These are phyloP conservation scores for Plecturocebus donacophilus DNA, from an alignment of 2,113 vertebrate species.

Conservation along the genomic window DNA sequence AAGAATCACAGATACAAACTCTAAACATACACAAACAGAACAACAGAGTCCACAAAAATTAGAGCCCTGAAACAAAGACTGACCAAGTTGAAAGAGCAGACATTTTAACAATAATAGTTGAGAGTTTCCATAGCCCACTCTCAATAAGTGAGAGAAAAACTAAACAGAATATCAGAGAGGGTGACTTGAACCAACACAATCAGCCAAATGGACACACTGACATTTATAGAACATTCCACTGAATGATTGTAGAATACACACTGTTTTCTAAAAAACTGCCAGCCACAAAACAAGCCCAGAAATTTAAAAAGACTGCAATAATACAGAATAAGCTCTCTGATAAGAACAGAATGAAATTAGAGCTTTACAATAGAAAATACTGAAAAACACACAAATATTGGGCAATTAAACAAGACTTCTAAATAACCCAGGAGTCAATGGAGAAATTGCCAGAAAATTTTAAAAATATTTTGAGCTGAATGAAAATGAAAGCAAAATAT, in stretches of 20 bases:
- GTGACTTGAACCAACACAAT: background rate
- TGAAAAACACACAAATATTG: background rate
- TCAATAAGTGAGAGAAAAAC: background rate
- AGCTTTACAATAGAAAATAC: background rate
- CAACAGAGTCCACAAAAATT: background rate
- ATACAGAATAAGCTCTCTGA: background rate
- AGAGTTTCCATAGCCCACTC: background rate
- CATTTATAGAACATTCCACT: background rate
- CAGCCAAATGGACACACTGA: background rate
- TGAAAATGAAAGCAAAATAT: background rate
- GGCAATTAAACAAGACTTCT: background rate
- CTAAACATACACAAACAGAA: background rate
- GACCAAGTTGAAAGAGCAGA: background rate
- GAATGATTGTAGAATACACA: background rate
- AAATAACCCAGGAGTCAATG: background rate
- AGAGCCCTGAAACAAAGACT: background rate
- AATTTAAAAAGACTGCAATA: background rate
- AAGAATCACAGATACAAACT: background rate
- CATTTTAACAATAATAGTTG: background rate
- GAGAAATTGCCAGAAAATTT: background rate
- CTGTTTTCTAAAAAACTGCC: background rate
- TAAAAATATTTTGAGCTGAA: background rate
- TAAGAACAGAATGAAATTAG: background rate
- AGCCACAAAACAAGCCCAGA: background rate
- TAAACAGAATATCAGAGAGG: background rate